Conservation (phyloP, 2,113 vertebrate species). For the Trochalopteron elliotii region DNA sequence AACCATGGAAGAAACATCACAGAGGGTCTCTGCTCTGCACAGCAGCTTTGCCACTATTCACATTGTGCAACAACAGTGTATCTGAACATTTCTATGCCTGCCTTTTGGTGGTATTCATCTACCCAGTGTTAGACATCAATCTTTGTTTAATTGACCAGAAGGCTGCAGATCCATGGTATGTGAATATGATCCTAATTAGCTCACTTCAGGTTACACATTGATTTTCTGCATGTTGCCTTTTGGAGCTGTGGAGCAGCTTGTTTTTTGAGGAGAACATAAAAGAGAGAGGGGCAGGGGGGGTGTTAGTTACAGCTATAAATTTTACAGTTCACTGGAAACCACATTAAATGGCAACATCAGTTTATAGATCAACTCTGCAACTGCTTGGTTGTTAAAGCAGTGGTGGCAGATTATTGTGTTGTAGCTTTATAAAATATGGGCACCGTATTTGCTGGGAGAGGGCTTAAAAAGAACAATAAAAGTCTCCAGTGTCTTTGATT, state of each 20-base stretch:
- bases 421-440: constrained; percentile 48
- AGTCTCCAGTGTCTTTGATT: constrained; percentile 28
- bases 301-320: constrained; percentile 70
- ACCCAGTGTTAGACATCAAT: neutral
- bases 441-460: constrained; percentile 27
- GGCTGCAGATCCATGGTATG: neutral
- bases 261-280: constrained; percentile 58
- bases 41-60: neutral
- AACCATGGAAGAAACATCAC: neutral
- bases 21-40: neutral
- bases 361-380: constrained; percentile 64
- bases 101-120: neutral
- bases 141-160: neutral
- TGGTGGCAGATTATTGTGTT: constrained; percentile 53
- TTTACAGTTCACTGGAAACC: constrained; percentile 70
- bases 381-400: constrained; percentile 39
- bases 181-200: constrained; percentile 49
- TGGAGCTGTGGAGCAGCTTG: constrained; percentile 41
- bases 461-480: constrained; percentile 49
- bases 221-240: neutral
- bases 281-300: constrained; percentile 20
- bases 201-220: constrained; percentile 33
- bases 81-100: neutral
- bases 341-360: constrained; percentile 68
- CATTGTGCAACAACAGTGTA: neutral